phyloP scores from a whole-genome alignment of 1,140 invertebrate genomes.

The Drosophila sucinea region DNA sequence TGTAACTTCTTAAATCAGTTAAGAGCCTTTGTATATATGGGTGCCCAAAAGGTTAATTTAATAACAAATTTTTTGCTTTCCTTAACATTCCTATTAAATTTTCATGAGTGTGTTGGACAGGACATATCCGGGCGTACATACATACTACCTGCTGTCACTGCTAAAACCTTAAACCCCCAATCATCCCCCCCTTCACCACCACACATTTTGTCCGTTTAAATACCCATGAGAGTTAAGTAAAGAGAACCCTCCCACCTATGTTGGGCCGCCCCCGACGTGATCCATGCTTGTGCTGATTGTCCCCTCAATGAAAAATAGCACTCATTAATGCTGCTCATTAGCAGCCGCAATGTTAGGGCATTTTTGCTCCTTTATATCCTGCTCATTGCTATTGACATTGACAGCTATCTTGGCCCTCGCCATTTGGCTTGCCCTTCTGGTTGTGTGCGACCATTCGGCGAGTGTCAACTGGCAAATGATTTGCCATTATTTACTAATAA shows the following conservation, averaged over 20 bases:
- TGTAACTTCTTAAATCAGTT: not conserved
- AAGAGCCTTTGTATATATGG: too few species aligned
- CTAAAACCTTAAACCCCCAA: not conserved
- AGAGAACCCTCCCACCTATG: conserved; percentile 12
- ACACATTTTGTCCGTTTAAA: conserved; percentile 59
- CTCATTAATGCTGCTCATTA: conserved; percentile 82
- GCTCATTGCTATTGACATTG: conserved; percentile 31
- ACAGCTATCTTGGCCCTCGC: not conserved
- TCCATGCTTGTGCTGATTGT: conserved; percentile 57
- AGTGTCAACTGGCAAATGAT: conserved; percentile 82
- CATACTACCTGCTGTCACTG: conserved; percentile 65
- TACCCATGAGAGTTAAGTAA: conserved; percentile 61
- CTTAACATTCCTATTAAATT: conserved; percentile 71
- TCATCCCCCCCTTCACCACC: too few species aligned
- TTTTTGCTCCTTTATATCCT: conserved; percentile 26
- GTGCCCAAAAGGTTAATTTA: conserved; percentile 72
- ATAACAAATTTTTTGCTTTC: conserved; percentile 79
- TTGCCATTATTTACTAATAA: conserved; percentile 83
- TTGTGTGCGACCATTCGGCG: conserved; percentile 47
- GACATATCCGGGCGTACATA: conserved; percentile 10
- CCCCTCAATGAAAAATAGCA: conserved; percentile 76
- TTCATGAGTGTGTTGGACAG: conserved; percentile 43
- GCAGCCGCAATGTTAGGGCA: conserved; percentile 51
- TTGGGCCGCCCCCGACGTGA: not conserved
- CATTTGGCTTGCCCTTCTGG: not conserved